These are phyloP conservation scores for Dendrocopos noguchii DNA, from an alignment of 2,113 vertebrate genomes.

Conservation along the genomic window DNA sequence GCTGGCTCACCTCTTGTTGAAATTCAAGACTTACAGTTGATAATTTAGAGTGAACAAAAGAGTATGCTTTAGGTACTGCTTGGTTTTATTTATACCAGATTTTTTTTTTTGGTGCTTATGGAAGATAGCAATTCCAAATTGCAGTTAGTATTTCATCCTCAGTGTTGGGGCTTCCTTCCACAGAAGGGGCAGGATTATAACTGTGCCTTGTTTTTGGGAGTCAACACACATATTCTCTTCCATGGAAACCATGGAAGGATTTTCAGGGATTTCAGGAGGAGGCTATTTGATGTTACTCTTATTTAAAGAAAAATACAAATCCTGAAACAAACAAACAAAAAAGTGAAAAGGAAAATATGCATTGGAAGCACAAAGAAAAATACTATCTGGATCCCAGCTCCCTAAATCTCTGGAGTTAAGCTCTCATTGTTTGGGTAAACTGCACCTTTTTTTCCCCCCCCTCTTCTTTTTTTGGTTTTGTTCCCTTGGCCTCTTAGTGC, in stretches of 20 bases:
- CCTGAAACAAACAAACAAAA: neutral
- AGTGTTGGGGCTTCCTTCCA: neutral
- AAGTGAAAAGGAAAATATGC: neutral
- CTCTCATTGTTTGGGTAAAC: neutral
- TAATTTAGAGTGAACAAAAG: neutral
- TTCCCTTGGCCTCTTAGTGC: neutral
- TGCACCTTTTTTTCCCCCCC: neutral
- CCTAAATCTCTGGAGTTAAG: neutral
- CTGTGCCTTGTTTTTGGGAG: neutral
- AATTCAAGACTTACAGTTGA: neutral
- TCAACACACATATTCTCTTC: neutral
- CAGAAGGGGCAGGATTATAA: neutral
- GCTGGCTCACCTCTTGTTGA: neutral
- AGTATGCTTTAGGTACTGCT: neutral
- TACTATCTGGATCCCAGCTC: neutral
- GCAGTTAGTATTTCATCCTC: neutral
- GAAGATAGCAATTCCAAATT: neutral
- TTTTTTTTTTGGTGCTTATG: neutral
- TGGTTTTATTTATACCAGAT: neutral
- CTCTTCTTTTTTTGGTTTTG: neutral
- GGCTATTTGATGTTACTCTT: neutral
- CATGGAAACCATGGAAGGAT: neutral
- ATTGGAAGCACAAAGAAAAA: neutral
- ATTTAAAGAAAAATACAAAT: neutral
- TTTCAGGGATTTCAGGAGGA: neutral